Evolutionary conservation across 2,113 vertebrate genomes (phyloP).

Genomic region (Psammodynastes pulverulentus): DNA sequence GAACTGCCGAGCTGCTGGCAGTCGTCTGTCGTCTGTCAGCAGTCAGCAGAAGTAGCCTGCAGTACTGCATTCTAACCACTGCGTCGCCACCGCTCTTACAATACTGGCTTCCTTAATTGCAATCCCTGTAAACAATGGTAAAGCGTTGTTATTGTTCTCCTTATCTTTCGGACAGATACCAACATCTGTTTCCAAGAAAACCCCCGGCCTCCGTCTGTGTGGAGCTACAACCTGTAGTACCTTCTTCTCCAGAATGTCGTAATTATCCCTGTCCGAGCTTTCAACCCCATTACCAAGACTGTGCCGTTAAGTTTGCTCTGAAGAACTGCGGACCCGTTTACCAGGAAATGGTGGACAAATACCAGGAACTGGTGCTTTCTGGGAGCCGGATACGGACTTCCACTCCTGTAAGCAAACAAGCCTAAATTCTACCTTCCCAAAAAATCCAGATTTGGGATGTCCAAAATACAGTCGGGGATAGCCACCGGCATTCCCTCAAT

Average conservation of each 20-base stretch:
- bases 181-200: conserved; percentile 18
- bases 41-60: too few relatives aligned
- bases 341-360: conserved; percentile 39
- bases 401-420: neutral
- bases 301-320: conserved; percentile 16
- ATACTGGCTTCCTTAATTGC: neutral
- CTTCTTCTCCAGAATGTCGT: neutral
- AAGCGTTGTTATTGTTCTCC: neutral
- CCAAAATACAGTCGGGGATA: neutral
- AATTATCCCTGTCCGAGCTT: conserved; percentile 42
- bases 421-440: neutral
- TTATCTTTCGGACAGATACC: conserved; percentile 27
- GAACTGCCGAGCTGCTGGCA: too few relatives aligned
- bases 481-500: neutral
- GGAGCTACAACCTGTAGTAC: conserved; percentile 24
- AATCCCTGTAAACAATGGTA: neutral
- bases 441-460: neutral
- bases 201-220: neutral
- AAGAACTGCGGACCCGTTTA: conserved; percentile 25
- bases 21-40: too few relatives aligned
- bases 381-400: neutral
- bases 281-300: conserved; percentile 43
- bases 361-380: conserved; percentile 22
- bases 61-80: too few relatives aligned
- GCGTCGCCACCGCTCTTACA: fast-evolving